Conservation (phyloP, 2,797 vertebrate species). For the Xenopus petersii region DNA sequence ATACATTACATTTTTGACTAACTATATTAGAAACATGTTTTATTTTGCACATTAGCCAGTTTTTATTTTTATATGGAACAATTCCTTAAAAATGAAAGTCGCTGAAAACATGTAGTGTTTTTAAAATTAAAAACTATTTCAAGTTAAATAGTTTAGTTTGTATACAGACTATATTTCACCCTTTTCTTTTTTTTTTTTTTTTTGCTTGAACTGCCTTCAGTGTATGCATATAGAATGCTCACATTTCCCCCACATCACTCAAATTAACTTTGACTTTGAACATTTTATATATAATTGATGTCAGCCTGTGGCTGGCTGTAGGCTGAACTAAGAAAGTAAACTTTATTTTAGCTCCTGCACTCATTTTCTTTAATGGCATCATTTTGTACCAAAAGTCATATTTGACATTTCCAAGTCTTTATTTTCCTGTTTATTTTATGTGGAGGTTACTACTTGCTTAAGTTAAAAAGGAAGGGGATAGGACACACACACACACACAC, state of each 20-base stretch:
- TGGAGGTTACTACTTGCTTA: not conserved
- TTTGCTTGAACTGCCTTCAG: too few species aligned
- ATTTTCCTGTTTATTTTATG: conserved; percentile 47
- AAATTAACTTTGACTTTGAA: conserved; percentile 51
- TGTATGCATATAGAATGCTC: not conserved
- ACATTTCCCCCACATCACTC: conserved; percentile 46
- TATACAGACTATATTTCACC: too few species aligned
- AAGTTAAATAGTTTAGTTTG: too few species aligned
- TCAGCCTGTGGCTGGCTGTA: conserved; percentile 42
- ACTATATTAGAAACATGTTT: too few species aligned
- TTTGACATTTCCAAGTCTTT: conserved; percentile 31
- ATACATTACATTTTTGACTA: too few species aligned
- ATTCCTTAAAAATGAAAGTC: too few species aligned
- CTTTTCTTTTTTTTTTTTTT: too few species aligned
- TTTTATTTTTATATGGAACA: too few species aligned
- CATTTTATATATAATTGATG: conserved; percentile 32
- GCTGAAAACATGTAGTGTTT: too few species aligned
- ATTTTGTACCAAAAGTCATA: conserved; percentile 16
- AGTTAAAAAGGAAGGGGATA: not conserved
- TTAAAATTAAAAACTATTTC: too few species aligned
- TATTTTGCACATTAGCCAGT: too few species aligned
- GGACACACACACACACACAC: conserved; percentile 1
- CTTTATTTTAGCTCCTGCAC: conserved; percentile 16
- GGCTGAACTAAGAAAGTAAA: conserved; percentile 31
- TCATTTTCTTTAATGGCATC: conserved; percentile 10